Base-by-base conservation (phyloP, 2,797 vertebrate genomes). In the Dendrocincla fuliginosa region DNA sequence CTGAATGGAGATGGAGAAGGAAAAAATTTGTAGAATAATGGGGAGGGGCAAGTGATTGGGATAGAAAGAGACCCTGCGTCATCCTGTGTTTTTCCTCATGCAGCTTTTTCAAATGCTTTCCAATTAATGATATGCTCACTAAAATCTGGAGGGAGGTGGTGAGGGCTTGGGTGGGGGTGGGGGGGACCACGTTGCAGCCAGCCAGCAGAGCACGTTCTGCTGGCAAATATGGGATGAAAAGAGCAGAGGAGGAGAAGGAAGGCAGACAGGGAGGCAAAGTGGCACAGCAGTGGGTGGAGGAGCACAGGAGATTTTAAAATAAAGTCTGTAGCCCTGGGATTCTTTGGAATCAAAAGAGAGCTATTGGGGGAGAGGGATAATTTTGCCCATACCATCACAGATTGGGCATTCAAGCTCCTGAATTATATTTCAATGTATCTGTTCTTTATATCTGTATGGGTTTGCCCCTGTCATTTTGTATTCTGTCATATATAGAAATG, bases 181-280 rank as follows among this genome's bases (percentile, higher is more conserved):
- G 68, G 49, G 44, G 23, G 17, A 28, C 78, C 94, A 95, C 41
- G 44, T 80, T 94, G 89, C 95, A 96, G 92, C 46, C 78, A 97
- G 97, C 85, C 94, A 95, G 91, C 69, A 71, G 87, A 93, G 95
- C 97, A 97, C 42, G n/a, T 97, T 97, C 74, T 89, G 84, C 88
- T 90, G 96, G 97, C 97, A 96, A 93, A 95, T 96, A 95, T 13
- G 68, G 79, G 94, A 93, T 90, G 86, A 93, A 95, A 95, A 97
- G 95, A 95, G 95, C 87, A 89, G 85, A 85, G 85, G 87, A 91
- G 84, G 71, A 95, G 69, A 91, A 79, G 70, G 95, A 67, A 95
- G 87, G 90, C 90, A 97, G 94, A 93, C 89, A 65, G 87, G 65
- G 78, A 95, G 85, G 78, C 90, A 96, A 81, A 68, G 53, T 82